A percentile compares a stretch with the other conserved stretches of the same genome.
Conservation (phyloP, 1,140 invertebrate species). For the Drosophila takahashii region DNA sequence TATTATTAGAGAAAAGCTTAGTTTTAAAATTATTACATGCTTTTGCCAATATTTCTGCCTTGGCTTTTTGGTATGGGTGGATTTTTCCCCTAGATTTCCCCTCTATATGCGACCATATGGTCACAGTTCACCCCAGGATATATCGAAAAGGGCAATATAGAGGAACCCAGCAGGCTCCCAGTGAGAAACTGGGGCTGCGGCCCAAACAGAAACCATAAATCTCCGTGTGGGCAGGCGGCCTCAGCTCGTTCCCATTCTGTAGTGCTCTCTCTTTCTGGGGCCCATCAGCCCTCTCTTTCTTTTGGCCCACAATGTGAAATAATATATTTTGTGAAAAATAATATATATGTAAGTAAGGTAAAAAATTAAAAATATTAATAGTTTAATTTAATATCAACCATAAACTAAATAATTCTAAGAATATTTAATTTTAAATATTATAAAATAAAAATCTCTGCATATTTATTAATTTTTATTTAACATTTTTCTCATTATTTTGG, state of each 20-base stretch:
- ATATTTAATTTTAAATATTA: too few relatives aligned
- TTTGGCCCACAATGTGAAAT: background rate
- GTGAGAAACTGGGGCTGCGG: slow-evolving; percentile 24
- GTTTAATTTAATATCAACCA: too few relatives aligned
- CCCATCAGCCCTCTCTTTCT: background rate
- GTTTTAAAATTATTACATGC: background rate
- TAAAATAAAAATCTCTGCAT: too few relatives aligned
- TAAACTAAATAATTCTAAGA: too few relatives aligned
- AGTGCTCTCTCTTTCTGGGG: background rate
- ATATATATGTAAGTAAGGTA: too few relatives aligned
- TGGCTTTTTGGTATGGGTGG: background rate
- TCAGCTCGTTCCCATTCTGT: slow-evolving; percentile 11
- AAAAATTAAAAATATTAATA: too few relatives aligned
- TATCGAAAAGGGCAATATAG: slow-evolving; percentile 8
- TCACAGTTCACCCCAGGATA: slow-evolving; percentile 19
- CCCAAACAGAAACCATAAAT: slow-evolving; percentile 42
- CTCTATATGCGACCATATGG: slow-evolving; percentile 19
- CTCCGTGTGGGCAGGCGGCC: slow-evolving; percentile 47
- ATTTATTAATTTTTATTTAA: too few relatives aligned
- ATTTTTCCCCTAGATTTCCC: slow-evolving; percentile 1
- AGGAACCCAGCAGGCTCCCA: slow-evolving; percentile 22
- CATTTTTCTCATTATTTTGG: too few relatives aligned
- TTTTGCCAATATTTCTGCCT: background rate
- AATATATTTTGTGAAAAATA: too few relatives aligned
- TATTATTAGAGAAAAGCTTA: background rate